Evolutionary conservation across 2,888 invertebrate genomes (phyloP).

Genomic region (Xylocampa areola): DNA sequence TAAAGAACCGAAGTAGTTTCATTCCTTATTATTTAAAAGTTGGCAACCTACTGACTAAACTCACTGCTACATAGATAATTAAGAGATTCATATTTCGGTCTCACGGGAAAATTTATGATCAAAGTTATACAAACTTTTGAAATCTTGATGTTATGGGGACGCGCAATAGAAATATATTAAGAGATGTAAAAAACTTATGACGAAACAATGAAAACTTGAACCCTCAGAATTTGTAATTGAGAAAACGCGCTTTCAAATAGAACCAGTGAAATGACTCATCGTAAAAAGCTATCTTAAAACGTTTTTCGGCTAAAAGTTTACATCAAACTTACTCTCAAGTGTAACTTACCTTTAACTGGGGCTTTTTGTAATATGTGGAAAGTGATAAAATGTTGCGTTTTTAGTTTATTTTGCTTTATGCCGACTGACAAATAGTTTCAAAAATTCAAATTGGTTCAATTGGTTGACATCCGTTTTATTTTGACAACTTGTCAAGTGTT

Average conservation of each 20-base stretch:
- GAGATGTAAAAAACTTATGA: too few species aligned
- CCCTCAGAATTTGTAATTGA: neutral
- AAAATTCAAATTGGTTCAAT: constrained; percentile 34
- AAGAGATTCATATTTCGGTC: too few species aligned
- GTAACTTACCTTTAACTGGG: constrained; percentile 23
- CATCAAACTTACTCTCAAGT: neutral
- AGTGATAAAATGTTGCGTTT: neutral
- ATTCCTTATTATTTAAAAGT: too few species aligned
- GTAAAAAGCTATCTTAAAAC: accelerated
- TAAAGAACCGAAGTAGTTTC: too few species aligned
- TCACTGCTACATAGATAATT: too few species aligned
- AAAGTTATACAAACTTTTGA: too few species aligned
- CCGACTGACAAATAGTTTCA: constrained; percentile 25
- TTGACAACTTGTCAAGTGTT: too few species aligned
- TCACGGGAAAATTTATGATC: too few species aligned
- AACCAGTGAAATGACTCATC: constrained; percentile 44
- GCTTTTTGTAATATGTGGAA: neutral
- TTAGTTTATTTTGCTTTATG: neutral
- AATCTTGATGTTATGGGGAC: too few species aligned
- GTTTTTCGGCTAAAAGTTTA: neutral
- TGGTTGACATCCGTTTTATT: too few species aligned
- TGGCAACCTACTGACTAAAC: too few species aligned
- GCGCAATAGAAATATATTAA: too few species aligned
- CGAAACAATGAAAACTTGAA: neutral
- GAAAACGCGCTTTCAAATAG: constrained; percentile 31